Conservation (phyloP, 2,888 invertebrate genomes). For the Tetheella fluctuosa region DNA sequence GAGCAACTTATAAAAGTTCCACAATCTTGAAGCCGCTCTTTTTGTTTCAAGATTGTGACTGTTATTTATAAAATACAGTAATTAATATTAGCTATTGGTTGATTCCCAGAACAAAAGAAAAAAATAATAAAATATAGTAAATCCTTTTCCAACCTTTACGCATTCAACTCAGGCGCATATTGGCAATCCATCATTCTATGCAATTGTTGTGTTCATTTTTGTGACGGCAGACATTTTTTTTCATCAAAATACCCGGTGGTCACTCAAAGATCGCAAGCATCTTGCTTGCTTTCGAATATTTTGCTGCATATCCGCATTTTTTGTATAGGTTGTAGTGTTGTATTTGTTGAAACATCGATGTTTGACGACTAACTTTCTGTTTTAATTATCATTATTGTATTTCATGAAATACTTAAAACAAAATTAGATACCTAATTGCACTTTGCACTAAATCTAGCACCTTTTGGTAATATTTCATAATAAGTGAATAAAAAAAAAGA, state of each 20-base stretch:
- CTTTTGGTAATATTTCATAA: no score
- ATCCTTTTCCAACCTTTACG: slow-evolving; percentile 1
- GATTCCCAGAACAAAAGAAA: background rate
- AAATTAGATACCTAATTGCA: no score
- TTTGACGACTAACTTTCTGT: background rate
- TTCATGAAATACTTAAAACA: no score
- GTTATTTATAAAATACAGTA: no score
- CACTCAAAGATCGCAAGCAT: slow-evolving; percentile 58
- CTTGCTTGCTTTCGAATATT: slow-evolving; percentile 54
- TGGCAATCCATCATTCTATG: slow-evolving; percentile 71
- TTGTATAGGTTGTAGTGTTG: slow-evolving; percentile 48
- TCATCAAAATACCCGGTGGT: slow-evolving; percentile 69
- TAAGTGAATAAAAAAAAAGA: no score
- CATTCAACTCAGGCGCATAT: slow-evolving; percentile 29
- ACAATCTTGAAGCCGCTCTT: no score
- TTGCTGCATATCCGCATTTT: slow-evolving; percentile 64
- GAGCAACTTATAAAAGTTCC: no score
- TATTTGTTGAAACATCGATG: slow-evolving; percentile 23
- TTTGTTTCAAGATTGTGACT: no score
- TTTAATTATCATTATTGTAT: no score
- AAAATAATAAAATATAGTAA: background rate
- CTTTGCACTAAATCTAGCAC: no score
- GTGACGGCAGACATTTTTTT: slow-evolving; percentile 46
- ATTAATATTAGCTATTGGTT: no score
- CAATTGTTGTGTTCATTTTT: slow-evolving; percentile 65